Percentiles rank a stretch among this genome's conserved stretches.
These are phyloP conservation scores for Drosophila quadrilineata DNA, from an alignment of 1,140 invertebrate genomes.

Conservation along the genomic window DNA sequence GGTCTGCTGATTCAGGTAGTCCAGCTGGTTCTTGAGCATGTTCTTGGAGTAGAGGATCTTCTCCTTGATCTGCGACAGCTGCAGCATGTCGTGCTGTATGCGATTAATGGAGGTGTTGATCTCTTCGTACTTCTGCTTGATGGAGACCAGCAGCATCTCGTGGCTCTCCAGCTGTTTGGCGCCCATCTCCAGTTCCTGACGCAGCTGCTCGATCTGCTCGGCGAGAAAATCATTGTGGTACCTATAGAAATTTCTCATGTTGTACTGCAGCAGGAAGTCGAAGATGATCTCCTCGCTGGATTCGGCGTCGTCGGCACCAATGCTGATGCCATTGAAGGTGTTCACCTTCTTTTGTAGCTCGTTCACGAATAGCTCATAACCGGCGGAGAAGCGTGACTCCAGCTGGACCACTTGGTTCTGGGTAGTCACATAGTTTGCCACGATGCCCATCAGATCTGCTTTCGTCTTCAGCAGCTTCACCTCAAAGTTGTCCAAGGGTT, in stretches of 20 bases:
- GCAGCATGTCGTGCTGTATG: constrained; percentile 70
- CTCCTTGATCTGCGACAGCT: constrained; percentile 73
- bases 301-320: constrained; percentile 24
- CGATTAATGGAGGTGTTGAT: constrained; percentile 64
- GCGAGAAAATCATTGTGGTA: constrained; percentile 59
- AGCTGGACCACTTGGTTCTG: constrained; percentile 45
- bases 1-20: constrained; percentile 54
- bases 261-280: constrained; percentile 69
- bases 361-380: constrained; percentile 53
- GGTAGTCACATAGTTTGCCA: constrained; percentile 47
- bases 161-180: constrained; percentile 61
- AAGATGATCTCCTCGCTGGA: constrained; percentile 62
- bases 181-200: constrained; percentile 48
- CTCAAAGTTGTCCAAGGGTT: constrained; percentile 50
- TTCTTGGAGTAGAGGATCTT: constrained; percentile 74
- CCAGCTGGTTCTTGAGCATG: constrained; percentile 59
- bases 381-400: constrained; percentile 50
- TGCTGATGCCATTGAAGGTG: constrained; percentile 50
- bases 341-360: constrained; percentile 64
- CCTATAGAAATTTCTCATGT: constrained; percentile 55
- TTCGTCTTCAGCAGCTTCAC: constrained; percentile 66
- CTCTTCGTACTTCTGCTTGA: constrained; percentile 67
- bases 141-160: constrained; percentile 60
- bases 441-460: constrained; percentile 54
- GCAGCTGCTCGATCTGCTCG: constrained; percentile 64